Conservation (phyloP, 2,113 vertebrate genomes). For the Mungos mungo region DNA sequence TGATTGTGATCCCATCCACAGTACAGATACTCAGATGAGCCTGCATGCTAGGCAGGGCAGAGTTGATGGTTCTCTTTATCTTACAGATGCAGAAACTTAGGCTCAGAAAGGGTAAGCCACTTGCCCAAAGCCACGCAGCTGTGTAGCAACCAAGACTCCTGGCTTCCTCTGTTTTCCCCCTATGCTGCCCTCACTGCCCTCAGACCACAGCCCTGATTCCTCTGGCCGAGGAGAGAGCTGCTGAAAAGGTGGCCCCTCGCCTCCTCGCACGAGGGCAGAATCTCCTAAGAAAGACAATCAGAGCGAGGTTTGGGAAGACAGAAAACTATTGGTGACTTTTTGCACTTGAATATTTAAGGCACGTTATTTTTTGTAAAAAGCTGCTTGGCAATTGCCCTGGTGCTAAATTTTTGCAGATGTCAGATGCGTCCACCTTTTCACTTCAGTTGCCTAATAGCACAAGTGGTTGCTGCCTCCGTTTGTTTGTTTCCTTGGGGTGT, state of each 20-base stretch:
- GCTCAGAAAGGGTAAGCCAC: neutral
- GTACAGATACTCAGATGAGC: neutral
- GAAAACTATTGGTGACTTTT: neutral
- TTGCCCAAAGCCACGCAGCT: neutral
- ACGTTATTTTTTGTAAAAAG: constrained; percentile 9
- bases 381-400: neutral
- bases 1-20: too few relatives aligned
- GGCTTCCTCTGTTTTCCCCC: neutral
- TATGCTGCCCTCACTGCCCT: neutral
- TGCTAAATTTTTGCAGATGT: neutral
- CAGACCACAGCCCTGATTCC: neutral
- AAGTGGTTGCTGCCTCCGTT: neutral
- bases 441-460: neutral
- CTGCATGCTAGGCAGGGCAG: neutral
- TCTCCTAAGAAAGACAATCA: neutral
- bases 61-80: neutral
- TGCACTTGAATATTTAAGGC: constrained; percentile 16
- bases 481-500: constrained; percentile 25
- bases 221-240: neutral
- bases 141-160: neutral
- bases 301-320: neutral
- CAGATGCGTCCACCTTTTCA: neutral
- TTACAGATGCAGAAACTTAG: neutral
- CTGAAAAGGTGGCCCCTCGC: neutral
- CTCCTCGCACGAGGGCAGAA: neutral